These are phyloP conservation scores for Oreochromis grahami DNA, from an alignment of 2,797 vertebrate species.

Conservation along the genomic window DNA sequence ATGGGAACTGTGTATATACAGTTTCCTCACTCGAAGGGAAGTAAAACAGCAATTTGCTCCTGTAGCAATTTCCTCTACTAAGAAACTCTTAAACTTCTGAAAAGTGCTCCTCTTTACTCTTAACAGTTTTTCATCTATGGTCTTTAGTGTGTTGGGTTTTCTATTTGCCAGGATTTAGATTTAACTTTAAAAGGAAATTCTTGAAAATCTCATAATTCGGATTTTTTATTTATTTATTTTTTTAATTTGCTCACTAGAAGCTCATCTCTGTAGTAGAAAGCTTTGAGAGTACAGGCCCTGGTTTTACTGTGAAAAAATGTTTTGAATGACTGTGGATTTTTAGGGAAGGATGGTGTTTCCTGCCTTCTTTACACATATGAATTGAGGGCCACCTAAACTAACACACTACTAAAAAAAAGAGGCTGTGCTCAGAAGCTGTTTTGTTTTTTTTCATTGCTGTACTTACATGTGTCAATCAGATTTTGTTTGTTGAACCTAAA, in stretches of 20 bases:
- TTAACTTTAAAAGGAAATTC: neutral
- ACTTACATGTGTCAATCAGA: neutral
- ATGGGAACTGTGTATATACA: neutral
- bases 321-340: neutral
- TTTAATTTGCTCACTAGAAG: neutral
- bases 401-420: neutral
- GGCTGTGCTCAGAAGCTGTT: neutral
- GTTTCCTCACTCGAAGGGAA: neutral
- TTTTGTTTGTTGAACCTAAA: neutral
- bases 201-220: rapidly evolving
- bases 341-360: neutral
- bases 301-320: neutral
- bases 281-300: neutral
- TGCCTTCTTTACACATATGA: neutral
- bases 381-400: neutral
- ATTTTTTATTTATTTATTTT: neutral
- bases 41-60: rapidly evolving
- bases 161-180: neutral
- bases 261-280: neutral
- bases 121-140: neutral
- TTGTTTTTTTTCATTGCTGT: neutral
- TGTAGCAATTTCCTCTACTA: neutral
- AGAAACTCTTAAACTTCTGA: neutral
- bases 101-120: neutral
- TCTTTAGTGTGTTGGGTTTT: rapidly evolving